A percentile compares a stretch with the other conserved stretches of the same genome.
phyloP scores from a whole-genome alignment of 2,113 vertebrate species.

The Limanda limanda region DNA sequence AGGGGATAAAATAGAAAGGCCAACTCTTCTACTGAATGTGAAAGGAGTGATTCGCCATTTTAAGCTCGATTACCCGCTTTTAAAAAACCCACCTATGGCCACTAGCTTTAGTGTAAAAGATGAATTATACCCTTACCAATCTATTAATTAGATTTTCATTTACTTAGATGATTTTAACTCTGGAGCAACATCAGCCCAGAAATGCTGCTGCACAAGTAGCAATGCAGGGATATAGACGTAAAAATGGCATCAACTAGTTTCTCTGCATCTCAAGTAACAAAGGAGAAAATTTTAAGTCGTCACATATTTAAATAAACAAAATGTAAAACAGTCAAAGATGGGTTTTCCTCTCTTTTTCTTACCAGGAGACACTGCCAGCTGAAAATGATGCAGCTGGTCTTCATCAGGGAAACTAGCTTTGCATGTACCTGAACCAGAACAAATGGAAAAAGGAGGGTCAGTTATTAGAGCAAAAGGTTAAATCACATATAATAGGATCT shows the following conservation, averaged over 20 bases:
- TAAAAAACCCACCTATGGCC: too few relatives aligned
- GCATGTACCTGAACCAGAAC: constrained; percentile 88
- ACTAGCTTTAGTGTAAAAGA: too few relatives aligned
- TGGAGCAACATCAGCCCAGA: too few relatives aligned
- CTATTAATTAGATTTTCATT: too few relatives aligned
- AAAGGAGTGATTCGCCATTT: neutral
- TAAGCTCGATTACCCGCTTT: neutral
- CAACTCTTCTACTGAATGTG: too few relatives aligned
- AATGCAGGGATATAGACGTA: too few relatives aligned
- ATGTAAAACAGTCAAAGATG: neutral
- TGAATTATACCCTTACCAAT: too few relatives aligned
- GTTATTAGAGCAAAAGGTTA: neutral
- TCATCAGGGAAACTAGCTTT: constrained; percentile 95
- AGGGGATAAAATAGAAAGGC: neutral
- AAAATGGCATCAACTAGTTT: neutral
- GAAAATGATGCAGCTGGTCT: constrained; percentile 95
- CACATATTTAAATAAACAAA: neutral
- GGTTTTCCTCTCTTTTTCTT: constrained; percentile 68
- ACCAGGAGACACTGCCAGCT: constrained; percentile 94
- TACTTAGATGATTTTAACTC: too few relatives aligned
- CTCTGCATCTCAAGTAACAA: neutral
- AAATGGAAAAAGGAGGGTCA: neutral
- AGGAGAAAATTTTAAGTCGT: neutral
- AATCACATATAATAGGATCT: neutral
- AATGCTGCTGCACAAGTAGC: too few relatives aligned